Evolutionary conservation across 1,140 invertebrate species (phyloP).

Genomic region (Hormaphis cornu): DNA sequence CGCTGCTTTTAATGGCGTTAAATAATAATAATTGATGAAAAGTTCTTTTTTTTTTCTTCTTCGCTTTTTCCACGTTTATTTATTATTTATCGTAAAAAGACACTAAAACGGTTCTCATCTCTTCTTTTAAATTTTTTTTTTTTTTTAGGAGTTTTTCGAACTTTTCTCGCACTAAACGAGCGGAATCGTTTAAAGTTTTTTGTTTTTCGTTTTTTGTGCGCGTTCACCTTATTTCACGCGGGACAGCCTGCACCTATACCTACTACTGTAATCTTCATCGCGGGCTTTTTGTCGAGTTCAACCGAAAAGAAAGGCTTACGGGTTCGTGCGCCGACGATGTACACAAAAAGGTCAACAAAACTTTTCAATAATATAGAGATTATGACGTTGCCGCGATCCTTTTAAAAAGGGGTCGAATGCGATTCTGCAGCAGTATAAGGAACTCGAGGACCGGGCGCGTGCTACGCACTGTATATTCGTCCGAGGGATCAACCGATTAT

Average conservation of each 20-base stretch:
- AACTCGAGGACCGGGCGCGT: background rate
- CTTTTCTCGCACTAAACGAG: background rate
- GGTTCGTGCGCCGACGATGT: background rate
- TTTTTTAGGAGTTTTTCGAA: conserved; percentile 11
- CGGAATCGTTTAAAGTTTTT: conserved; percentile 14
- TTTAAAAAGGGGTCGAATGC: conserved; percentile 24
- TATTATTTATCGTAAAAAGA: conserved; percentile 26
- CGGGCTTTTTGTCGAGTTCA: conserved; percentile 27
- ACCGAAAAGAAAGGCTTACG: conserved; percentile 29
- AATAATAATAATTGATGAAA: conserved; percentile 24
- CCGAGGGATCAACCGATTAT: conserved; percentile 13
- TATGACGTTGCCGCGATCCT: conserved; percentile 14
- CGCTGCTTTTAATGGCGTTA: conserved; percentile 1
- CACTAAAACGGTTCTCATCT: background rate
- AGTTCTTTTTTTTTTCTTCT: background rate
- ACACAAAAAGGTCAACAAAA: conserved; percentile 32
- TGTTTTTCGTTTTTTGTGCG: conserved; percentile 3
- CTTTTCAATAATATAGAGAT: conserved; percentile 31
- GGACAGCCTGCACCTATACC: background rate
- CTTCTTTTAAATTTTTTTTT: no score
- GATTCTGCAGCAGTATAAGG: no score
- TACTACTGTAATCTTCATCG: conserved; percentile 6
- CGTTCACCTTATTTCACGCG: background rate
- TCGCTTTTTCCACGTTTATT: background rate
- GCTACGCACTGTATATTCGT: conserved; percentile 5